Base-by-base conservation (phyloP, 1,140 invertebrate genomes). In the Polypedilum vanderplanki region DNA sequence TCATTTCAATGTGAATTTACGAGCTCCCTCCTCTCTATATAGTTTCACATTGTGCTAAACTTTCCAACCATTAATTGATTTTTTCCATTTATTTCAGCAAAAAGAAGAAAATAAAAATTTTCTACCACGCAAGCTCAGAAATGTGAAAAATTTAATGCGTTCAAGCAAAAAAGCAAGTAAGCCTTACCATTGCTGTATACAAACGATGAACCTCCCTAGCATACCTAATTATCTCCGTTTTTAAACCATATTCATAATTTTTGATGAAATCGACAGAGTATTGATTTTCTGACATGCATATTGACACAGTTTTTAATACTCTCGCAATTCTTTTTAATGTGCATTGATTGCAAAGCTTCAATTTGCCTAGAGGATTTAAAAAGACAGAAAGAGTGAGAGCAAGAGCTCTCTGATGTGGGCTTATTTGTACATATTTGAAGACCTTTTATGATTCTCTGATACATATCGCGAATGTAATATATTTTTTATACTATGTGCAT, bases 401-500 rank as follows among this genome's bases (percentile, higher is more conserved):
- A 3, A n/a, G n/a, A n/a, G n/a, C 24, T 33, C 24, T 33, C 24
- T 57, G 46, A 57, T 57, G 46, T 57, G n/a, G 46, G 46, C 46
- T 33, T 33, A 57, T 57, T 57, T 57, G 12, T n/a, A 57, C 46
- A 57, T 57, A n/a, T 33, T 33, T n/a, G n/a, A n/a, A 57, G 46
- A 57, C 46, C 46, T 57, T 57, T 57, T 57, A 57, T 57, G 46
- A 57, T n/a, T 57, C 46, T 57, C 46, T 57, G 46, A 57, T 57
- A 57, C 46, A 57, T 57, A 57, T 57, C 46, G 12, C 46, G 24
- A 57, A 57, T 57, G 46, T 33, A 57, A 57, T 57, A 57, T 57
- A 57, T 57, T 57, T 46, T 57, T n/a, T 57, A 57, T n/a, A 57
- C 9, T 33, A 33, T 33, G 24, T 33, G 24, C 10, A 57, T 57